Conservation (phyloP, 2,797 vertebrate genomes). For the Sebastes iracundus region DNA sequence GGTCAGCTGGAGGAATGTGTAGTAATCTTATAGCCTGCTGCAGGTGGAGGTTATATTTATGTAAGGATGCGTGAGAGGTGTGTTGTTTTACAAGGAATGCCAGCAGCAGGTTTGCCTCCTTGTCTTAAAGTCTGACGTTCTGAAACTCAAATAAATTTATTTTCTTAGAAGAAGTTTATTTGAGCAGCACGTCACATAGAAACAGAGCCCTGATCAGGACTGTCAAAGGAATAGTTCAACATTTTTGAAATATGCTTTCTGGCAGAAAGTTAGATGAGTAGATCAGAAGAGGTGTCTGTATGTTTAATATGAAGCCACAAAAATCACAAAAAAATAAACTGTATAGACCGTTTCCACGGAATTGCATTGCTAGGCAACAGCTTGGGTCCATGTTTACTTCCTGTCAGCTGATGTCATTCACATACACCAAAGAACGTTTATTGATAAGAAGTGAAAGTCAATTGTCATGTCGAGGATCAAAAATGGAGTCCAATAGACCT, state of each 20-base stretch:
- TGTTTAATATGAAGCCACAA: not conserved
- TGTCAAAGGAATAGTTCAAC: not conserved
- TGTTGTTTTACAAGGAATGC: not conserved
- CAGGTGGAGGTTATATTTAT: conserved; percentile 7
- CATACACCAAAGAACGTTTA: too few relatives aligned
- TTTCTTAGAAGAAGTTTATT: not conserved
- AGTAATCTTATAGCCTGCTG: not conserved
- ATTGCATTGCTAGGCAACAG: too few relatives aligned
- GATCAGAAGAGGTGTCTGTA: not conserved
- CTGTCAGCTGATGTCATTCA: too few relatives aligned
- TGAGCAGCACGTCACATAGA: not conserved
- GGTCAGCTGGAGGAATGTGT: conserved; percentile 14
- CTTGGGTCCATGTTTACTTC: too few relatives aligned
- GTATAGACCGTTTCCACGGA: too few relatives aligned
- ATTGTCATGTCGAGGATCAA: too few relatives aligned
- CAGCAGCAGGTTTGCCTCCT: not conserved
- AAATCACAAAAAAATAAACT: too few relatives aligned
- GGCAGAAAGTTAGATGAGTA: not conserved
- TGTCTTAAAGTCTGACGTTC: not conserved
- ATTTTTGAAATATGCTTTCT: not conserved
- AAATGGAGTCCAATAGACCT: too few relatives aligned
- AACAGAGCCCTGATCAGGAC: not conserved
- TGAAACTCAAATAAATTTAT: not conserved
- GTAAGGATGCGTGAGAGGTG: not conserved
- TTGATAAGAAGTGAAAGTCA: too few relatives aligned